Conservation (phyloP, 1,140 invertebrate species). For the Hetaerina americana region DNA sequence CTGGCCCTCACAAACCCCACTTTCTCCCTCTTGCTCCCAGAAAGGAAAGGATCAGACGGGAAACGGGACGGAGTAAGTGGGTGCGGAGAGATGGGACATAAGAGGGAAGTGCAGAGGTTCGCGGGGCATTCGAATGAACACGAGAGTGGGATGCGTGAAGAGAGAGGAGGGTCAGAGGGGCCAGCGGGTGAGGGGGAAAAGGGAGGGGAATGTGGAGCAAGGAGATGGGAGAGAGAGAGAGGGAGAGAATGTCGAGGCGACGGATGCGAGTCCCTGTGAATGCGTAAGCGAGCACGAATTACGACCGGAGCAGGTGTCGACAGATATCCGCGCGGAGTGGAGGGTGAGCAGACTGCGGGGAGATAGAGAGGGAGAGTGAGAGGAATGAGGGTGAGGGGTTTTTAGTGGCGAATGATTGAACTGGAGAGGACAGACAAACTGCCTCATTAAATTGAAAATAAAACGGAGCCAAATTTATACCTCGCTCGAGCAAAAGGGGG, state of each 20-base stretch:
- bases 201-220: background rate
- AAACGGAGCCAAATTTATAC: too few species aligned
- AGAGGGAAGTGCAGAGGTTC: too few species aligned
- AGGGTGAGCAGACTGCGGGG: background rate
- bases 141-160: background rate
- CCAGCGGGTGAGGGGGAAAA: background rate
- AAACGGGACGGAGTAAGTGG: too few species aligned
- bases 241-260: background rate
- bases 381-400: background rate
- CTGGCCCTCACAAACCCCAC: too few species aligned
- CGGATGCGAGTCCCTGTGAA: background rate
- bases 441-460: too few species aligned
- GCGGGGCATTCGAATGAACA: background rate
- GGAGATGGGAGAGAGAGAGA: background rate
- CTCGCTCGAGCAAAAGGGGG: too few species aligned
- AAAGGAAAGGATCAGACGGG: too few species aligned
- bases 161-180: background rate
- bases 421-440: background rate
- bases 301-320: background rate
- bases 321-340: background rate
- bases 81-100: too few species aligned
- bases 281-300: background rate
- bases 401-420: background rate
- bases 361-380: background rate
- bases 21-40: too few species aligned